Evolutionary conservation across 2,797 vertebrate genomes (phyloP).

Genomic region (Dendrocincla tyrannina): DNA sequence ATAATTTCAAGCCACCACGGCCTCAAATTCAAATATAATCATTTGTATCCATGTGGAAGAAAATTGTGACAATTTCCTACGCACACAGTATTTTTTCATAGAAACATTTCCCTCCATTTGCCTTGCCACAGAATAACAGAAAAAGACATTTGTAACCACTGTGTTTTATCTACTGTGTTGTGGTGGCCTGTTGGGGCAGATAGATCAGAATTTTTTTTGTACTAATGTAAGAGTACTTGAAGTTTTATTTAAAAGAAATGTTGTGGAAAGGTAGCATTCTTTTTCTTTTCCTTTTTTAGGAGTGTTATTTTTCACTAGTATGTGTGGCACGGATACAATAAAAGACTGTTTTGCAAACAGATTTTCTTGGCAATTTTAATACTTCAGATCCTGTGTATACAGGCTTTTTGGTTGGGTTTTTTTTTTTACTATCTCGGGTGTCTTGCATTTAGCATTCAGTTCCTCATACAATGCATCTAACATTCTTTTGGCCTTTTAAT

Average conservation of each 20-base stretch:
- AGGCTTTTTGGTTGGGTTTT: background rate
- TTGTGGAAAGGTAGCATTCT: constrained; percentile 99
- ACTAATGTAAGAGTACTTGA: constrained; percentile 99
- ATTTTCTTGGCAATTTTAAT: constrained; percentile 70
- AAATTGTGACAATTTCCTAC: constrained; percentile 84
- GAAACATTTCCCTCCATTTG: constrained; percentile 87
- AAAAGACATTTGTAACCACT: constrained; percentile 94
- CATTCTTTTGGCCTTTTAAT: background rate
- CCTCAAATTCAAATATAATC: constrained; percentile 91
- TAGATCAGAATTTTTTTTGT: constrained; percentile 94
- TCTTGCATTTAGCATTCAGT: background rate
- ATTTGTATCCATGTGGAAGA: constrained; percentile 85
- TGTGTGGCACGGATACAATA: constrained; percentile 99
- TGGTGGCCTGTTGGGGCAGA: constrained; percentile 94
- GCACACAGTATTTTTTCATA: constrained; percentile 89
- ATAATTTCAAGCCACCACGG: constrained; percentile 94
- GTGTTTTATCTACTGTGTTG: constrained; percentile 96
- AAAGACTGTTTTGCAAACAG: constrained; percentile 97
- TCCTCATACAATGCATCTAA: background rate
- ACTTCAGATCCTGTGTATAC: background rate
- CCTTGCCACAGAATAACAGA: constrained; percentile 89
- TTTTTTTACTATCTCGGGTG: background rate
- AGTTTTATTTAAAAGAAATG: constrained; percentile 99
- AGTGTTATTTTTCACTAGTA: constrained; percentile 99
- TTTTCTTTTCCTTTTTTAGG: constrained; percentile 88